phyloP scores from a whole-genome alignment of 2,797 vertebrate genomes.

The Argentina silus region DNA sequence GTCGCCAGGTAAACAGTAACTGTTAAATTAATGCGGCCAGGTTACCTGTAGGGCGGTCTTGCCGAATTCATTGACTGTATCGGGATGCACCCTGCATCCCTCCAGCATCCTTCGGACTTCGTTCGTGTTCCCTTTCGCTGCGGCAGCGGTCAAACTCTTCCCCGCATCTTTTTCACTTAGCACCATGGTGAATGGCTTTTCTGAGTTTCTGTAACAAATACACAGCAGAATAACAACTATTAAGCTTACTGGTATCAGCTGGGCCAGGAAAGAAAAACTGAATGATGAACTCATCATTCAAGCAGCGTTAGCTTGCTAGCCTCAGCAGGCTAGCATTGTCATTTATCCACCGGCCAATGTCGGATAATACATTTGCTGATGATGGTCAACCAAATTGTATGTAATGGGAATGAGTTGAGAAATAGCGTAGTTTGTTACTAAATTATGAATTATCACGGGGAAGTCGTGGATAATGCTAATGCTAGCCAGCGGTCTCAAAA shows the following conservation, averaged over 20 bases:
- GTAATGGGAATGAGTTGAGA: too few relatives aligned
- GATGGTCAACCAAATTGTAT: too few relatives aligned
- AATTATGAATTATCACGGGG: too few relatives aligned
- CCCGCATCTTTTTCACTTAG: slow-evolving; percentile 80
- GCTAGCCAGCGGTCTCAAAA: background rate
- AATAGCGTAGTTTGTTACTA: too few relatives aligned
- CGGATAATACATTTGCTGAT: too few relatives aligned
- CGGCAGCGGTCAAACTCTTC: slow-evolving; percentile 84
- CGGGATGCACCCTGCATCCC: slow-evolving; percentile 83
- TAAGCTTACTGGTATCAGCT: too few relatives aligned
- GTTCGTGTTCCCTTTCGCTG: slow-evolving; percentile 80
- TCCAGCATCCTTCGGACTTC: slow-evolving; percentile 86
- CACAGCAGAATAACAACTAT: background rate
- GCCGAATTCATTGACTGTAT: slow-evolving; percentile 85
- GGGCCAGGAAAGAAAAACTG: too few relatives aligned
- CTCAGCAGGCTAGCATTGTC: background rate
- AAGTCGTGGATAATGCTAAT: slow-evolving; percentile 34
- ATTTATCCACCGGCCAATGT: background rate
- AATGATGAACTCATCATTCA: too few relatives aligned
- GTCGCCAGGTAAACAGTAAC: too few relatives aligned
- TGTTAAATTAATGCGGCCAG: background rate
- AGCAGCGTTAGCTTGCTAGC: too few relatives aligned
- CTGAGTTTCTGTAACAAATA: background rate
- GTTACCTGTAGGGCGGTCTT: slow-evolving; percentile 88
- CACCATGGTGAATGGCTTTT: slow-evolving; percentile 74